Conservation (phyloP, 2,797 vertebrate genomes). For the Parauchenoglanis punctatus region DNA sequence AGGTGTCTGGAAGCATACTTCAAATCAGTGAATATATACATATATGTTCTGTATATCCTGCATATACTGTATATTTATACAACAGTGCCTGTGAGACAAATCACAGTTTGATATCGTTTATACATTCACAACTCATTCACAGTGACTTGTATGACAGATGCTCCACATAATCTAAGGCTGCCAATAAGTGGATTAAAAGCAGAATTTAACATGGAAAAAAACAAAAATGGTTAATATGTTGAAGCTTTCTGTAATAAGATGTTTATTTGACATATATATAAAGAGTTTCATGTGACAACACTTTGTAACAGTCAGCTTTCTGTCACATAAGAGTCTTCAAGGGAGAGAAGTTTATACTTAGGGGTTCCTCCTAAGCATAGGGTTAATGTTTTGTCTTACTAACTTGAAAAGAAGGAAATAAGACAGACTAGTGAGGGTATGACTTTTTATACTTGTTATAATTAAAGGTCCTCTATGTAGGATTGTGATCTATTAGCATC, state of each 20-base stretch:
- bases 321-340: neutral
- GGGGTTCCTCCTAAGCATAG: neutral
- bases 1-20: neutral
- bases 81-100: too few species aligned
- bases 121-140: neutral
- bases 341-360: neutral
- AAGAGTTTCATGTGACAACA: neutral
- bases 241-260: neutral
- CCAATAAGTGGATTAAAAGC: neutral
- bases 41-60: neutral
- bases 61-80: neutral
- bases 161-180: neutral
- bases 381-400: neutral
- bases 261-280: neutral
- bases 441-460: too few species aligned
- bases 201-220: neutral
- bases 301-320: neutral
- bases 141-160: neutral
- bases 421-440: neutral
- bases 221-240: neutral
- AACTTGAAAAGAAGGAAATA: neutral
- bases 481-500: too few species aligned
- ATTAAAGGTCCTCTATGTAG: too few species aligned
- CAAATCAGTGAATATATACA: too few species aligned
- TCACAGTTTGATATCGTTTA: neutral